phyloP scores from a whole-genome alignment of 2,888 invertebrate species.

The Brenthis hecate region DNA sequence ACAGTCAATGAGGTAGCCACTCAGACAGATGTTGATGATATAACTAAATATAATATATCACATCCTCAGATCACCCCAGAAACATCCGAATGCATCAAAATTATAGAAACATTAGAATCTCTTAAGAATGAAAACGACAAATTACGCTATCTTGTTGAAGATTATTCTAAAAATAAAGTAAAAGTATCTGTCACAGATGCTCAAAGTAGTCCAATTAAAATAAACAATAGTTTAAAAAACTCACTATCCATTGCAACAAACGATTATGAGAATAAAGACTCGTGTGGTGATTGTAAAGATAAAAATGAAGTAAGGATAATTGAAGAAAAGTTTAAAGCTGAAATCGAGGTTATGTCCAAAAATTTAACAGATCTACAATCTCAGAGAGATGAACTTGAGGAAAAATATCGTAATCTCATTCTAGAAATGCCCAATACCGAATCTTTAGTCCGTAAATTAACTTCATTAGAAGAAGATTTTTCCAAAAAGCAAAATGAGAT shows the following conservation, averaged over 20 bases:
- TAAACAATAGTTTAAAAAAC: constrained; percentile 12
- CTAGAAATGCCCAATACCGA: constrained; percentile 59
- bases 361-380: constrained; percentile 48
- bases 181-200: constrained; percentile 41
- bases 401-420: constrained; percentile 57
- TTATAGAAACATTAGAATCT: constrained; percentile 47
- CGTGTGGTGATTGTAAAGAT: constrained; percentile 46
- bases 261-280: constrained; percentile 9
- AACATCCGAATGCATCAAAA: constrained; percentile 46
- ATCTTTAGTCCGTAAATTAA: constrained; percentile 55
- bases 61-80: constrained; percentile 48
- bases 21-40: constrained; percentile 51
- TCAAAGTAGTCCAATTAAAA: constrained; percentile 52
- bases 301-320: constrained; percentile 38
- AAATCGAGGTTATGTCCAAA: constrained; percentile 49
- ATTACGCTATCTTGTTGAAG: constrained; percentile 50
- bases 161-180: constrained; percentile 39
- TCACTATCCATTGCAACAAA: not conserved
- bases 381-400: constrained; percentile 54
- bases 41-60: constrained; percentile 44
- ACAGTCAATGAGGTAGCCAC: constrained; percentile 56
- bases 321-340: constrained; percentile 42
- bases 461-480: constrained; percentile 56
- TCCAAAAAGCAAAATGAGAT: constrained; percentile 52
- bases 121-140: constrained; percentile 57